A percentile compares a stretch with the other conserved stretches of the same genome.
These are phyloP conservation scores for Antechinus stuartii DNA, from an alignment of 2,113 vertebrate species.

Conservation along the genomic window DNA sequence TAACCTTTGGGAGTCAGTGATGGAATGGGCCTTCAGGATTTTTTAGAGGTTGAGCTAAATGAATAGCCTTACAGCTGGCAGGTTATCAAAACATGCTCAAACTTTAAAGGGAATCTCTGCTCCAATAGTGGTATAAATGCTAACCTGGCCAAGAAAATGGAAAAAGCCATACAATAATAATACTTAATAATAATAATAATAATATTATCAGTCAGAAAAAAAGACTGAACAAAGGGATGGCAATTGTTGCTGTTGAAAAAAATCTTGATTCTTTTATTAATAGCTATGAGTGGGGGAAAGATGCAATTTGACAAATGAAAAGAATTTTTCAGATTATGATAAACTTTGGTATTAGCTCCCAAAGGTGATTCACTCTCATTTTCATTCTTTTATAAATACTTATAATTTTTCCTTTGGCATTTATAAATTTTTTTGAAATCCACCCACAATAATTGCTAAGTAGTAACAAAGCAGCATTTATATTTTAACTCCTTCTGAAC, in stretches of 20 bases:
- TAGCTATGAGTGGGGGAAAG: not conserved
- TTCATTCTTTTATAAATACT: not conserved
- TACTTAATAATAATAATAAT: not conserved
- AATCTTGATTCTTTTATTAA: not conserved
- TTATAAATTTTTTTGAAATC: not conserved
- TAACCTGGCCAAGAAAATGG: not conserved
- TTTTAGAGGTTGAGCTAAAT: conserved; percentile 60
- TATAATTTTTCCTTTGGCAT: not conserved
- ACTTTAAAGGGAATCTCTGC: conserved; percentile 41
- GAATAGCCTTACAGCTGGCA: conserved; percentile 42
- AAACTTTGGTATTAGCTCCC: not conserved
- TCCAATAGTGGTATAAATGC: not conserved
- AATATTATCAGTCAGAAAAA: not conserved
- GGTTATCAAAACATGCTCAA: conserved; percentile 45
- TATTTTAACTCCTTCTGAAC: not conserved
- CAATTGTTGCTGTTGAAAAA: not conserved
- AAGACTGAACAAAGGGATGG: not conserved
- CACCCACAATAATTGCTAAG: not conserved
- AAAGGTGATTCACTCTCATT: not conserved
- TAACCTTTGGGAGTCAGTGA: conserved; percentile 74
- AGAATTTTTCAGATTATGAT: not conserved
- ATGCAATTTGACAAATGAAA: not conserved
- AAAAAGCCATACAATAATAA: not conserved
- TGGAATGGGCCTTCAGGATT: conserved; percentile 67
- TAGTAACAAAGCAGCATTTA: not conserved